phyloP scores from a whole-genome alignment of 2,797 vertebrate species.

The Propithecus deckenii region DNA sequence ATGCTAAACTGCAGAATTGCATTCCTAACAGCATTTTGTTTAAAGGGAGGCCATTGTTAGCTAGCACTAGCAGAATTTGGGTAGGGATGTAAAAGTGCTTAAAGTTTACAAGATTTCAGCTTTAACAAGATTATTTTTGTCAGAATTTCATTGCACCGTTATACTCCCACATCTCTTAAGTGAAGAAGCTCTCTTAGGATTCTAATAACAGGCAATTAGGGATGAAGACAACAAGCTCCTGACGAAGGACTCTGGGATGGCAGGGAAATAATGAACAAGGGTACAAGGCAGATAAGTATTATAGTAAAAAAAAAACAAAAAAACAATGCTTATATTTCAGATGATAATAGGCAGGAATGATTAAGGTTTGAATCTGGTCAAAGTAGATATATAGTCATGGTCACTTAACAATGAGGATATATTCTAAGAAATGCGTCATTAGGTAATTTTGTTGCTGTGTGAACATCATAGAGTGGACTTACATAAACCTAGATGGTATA shows the following conservation, averaged over 20 bases:
- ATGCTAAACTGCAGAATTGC: background rate
- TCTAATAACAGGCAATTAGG: background rate
- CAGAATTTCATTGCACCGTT: background rate
- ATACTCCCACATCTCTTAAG: background rate
- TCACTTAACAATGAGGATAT: background rate
- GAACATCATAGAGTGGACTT: background rate
- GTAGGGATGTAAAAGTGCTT: background rate
- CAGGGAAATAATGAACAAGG: background rate
- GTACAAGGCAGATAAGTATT: background rate
- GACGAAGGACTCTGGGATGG: background rate
- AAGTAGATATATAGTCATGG: background rate
- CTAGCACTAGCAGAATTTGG: background rate
- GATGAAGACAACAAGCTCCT: background rate
- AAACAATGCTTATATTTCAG: background rate
- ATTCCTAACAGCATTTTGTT: background rate
- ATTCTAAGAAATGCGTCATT: background rate
- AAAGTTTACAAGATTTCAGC: background rate
- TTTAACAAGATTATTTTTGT: background rate
- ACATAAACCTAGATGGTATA: background rate
- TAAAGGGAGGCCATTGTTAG: background rate
- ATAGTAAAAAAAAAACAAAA: background rate
- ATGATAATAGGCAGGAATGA: background rate
- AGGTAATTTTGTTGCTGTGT: background rate
- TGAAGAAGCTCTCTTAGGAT: background rate
- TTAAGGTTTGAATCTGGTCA: background rate